phyloP scores from a whole-genome alignment of 2,888 invertebrate genomes.

The Lutraria lutraria region DNA sequence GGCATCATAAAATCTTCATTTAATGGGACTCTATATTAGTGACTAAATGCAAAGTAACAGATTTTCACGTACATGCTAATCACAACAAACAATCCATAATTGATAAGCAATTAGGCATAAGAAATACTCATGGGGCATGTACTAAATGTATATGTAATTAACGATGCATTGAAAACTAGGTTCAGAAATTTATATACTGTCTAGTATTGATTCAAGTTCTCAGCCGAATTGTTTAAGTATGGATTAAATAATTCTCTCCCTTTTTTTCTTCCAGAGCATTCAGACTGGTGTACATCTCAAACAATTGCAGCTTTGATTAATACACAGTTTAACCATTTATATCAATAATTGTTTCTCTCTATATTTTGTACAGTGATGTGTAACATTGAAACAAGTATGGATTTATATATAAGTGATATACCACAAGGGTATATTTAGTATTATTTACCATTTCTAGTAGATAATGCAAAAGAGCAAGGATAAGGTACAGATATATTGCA shows the following conservation, averaged over 20 bases:
- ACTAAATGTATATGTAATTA: not conserved
- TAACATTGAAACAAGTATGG: not conserved
- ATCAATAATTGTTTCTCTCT: constrained; percentile 7
- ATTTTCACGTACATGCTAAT: not conserved
- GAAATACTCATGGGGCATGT: not conserved
- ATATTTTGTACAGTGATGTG: not conserved
- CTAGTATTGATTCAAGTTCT: not conserved
- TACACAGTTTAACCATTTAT: not conserved
- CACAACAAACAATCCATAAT: not conserved
- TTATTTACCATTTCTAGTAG: too few species aligned
- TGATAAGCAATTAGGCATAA: constrained; percentile 7
- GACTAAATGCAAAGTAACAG: not conserved
- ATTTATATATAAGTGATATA: not conserved
- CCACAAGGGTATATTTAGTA: not conserved
- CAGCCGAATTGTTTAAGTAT: not conserved
- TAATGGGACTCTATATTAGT: not conserved
- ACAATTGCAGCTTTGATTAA: not conserved
- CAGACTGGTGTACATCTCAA: not conserved
- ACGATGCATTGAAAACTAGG: not conserved
- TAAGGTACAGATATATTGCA: too few species aligned
- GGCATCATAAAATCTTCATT: not conserved
- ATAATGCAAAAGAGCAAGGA: too few species aligned
- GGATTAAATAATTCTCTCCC: not conserved
- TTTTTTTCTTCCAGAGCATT: not conserved
- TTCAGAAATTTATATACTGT: not conserved